These are phyloP conservation scores for Sacculina carcini DNA, from an alignment of 2,888 invertebrate species.

Conservation along the genomic window DNA sequence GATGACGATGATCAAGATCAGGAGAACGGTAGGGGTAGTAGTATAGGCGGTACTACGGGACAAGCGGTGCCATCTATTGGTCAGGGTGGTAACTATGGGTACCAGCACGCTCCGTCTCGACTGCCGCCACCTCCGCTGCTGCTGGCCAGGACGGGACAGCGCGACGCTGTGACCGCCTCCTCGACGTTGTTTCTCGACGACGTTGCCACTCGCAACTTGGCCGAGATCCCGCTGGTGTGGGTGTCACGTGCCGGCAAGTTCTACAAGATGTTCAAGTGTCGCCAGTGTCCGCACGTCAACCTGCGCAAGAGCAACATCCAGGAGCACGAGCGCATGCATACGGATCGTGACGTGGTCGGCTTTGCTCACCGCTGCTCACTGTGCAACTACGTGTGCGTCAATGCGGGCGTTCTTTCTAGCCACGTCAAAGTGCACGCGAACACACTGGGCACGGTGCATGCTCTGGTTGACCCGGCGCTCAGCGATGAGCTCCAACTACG, in stretches of 20 bases:
- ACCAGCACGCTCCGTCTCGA: not conserved
- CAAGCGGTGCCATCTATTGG: no score
- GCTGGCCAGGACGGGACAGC: slow-evolving; percentile 9
- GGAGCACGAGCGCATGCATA: slow-evolving; percentile 59
- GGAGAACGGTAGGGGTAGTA: no score
- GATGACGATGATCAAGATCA: no score
- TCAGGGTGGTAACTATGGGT: no score
- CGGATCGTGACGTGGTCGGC: slow-evolving; percentile 17
- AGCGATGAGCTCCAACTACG: slow-evolving; percentile 38
- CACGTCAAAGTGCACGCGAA: slow-evolving; percentile 41
- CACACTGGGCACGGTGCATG: slow-evolving; percentile 39
- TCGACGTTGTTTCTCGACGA: slow-evolving; percentile 13
- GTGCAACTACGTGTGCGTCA: slow-evolving; percentile 51
- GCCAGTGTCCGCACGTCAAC: slow-evolving; percentile 57
- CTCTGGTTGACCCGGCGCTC: slow-evolving; percentile 34
- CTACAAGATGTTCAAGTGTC: slow-evolving; percentile 57
- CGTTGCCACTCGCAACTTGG: slow-evolving; percentile 25
- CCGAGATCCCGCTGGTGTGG: slow-evolving; percentile 45
- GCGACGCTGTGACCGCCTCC: slow-evolving; percentile 7
- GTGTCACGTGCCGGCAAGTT: slow-evolving; percentile 42
- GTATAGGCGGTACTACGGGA: no score
- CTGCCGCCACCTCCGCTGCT: not conserved
- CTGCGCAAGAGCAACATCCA: slow-evolving; percentile 49
- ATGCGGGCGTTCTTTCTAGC: slow-evolving; percentile 35
- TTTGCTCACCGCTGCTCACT: slow-evolving; percentile 34